These are phyloP conservation scores for Caretta caretta DNA, from an alignment of 2,113 vertebrate genomes.

Conservation along the genomic window DNA sequence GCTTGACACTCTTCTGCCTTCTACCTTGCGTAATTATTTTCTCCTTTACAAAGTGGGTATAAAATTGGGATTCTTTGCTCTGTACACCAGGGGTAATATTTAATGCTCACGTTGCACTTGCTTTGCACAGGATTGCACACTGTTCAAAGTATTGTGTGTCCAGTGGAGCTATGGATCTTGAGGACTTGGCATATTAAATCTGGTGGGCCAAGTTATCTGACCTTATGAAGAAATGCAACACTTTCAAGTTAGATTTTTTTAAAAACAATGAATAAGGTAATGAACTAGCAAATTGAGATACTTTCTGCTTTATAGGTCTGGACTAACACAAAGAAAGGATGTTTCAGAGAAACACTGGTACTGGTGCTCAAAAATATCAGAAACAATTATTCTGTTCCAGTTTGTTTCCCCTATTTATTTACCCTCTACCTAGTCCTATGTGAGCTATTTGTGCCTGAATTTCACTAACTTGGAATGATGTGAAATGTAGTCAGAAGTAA, in stretches of 20 bases:
- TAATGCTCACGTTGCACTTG: background rate
- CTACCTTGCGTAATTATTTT: background rate
- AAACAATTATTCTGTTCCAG: background rate
- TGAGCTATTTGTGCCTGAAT: conserved; percentile 19
- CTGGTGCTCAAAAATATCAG: background rate
- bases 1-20: background rate
- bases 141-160: background rate
- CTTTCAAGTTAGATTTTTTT: background rate
- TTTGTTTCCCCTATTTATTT: background rate
- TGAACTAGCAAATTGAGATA: background rate
- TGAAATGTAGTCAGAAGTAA: background rate
- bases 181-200: background rate
- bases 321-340: background rate
- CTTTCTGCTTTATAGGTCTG: background rate
- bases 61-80: background rate
- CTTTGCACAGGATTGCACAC: background rate
- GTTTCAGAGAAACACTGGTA: conserved; percentile 16
- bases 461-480: background rate
- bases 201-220: background rate
- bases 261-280: background rate
- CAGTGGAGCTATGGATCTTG: background rate
- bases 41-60: background rate
- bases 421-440: background rate
- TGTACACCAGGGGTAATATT: background rate
- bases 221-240: background rate